phyloP scores from a whole-genome alignment of 2,113 vertebrate genomes.

The Puma concolor region DNA sequence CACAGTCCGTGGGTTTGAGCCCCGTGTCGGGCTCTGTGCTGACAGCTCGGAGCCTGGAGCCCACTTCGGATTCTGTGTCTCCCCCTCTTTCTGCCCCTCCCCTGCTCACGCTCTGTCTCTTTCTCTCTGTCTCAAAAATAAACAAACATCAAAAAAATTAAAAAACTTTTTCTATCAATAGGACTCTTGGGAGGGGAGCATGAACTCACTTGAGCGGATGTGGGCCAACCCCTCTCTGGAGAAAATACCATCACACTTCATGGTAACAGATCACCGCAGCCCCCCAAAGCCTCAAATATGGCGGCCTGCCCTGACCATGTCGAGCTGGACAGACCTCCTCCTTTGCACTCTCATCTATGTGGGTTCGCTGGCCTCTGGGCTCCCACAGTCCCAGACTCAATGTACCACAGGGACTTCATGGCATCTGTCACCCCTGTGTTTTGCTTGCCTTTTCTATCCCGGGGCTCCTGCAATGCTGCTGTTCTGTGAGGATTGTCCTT shows the following conservation, averaged over 20 bases:
- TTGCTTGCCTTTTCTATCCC: no score
- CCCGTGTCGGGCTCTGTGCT: no score
- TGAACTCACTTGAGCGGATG: not conserved
- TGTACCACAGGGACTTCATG: accelerated
- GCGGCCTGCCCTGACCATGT: accelerated
- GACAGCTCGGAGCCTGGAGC: no score
- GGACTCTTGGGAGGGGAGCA: not conserved
- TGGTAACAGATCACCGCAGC: accelerated
- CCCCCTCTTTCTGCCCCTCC: no score
- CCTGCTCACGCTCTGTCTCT: no score
- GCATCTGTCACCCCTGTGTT: not conserved
- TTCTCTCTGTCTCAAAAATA: no score
- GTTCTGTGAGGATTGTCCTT: not conserved
- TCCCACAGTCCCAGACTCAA: not conserved
- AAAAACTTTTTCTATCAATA: not conserved
- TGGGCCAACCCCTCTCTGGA: not conserved
- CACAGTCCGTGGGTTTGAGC: no score
- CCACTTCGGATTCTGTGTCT: no score
- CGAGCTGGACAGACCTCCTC: not conserved
- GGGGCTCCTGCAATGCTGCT: not conserved
- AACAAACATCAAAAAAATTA: no score
- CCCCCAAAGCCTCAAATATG: not conserved
- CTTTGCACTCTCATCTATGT: not conserved
- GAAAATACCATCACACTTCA: not conserved
- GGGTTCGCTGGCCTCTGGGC: not conserved